Evolutionary conservation across 2,888 invertebrate species (phyloP), one percentile per base, ranked within the genome.

Genomic region (Heliconius ismenius): DNA sequence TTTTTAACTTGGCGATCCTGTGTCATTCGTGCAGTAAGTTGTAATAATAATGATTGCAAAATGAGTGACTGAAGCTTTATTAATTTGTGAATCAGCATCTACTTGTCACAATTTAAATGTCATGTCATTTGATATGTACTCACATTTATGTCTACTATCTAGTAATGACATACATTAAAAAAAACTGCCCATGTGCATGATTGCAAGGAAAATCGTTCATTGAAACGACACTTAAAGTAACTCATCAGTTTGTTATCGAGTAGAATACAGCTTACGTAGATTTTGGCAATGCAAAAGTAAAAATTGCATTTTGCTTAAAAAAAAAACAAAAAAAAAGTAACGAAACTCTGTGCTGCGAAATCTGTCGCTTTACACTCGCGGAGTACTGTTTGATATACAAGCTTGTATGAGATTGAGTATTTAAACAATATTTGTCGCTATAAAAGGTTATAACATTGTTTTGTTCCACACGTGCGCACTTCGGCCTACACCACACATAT

Each of bases 391-490:
- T 65, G 60, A 64, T 69, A 69, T 73, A 72, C n/a, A 63, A 77
- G 67, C 70, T 74, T 76, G 72, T 58, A 24, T 70, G 54, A 67
- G 10, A 70, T 77, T 79, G 73, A 60, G 73, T 73, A 73, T 73
- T 62, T 64, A 21, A 62, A 78, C 72, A 3, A 79, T 75, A 82
- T 80, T 82, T 83, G 83, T 83, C 84, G 83, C 86, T 87, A 86
- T 90, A 90, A 89, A 89, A 89, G 28, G 82, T 85, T 84, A 83
- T 86, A 85, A 85, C 86, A 85, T 91, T 92, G 87, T 93, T 93
- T 90, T 92, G 89, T 94, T 93, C 88, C 93, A 93, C 93, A 90
- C 93, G 91, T 90, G 88, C 91, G 86, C 88, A 86, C 89, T 84
- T 86, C 90, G 92, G 89, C 88, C 88, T 82, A 84, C 88, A 87